Evolutionary conservation across 1,140 invertebrate species (phyloP), one percentile per base, ranked within the genome.

Genomic region (Plectus sambesii): DNA sequence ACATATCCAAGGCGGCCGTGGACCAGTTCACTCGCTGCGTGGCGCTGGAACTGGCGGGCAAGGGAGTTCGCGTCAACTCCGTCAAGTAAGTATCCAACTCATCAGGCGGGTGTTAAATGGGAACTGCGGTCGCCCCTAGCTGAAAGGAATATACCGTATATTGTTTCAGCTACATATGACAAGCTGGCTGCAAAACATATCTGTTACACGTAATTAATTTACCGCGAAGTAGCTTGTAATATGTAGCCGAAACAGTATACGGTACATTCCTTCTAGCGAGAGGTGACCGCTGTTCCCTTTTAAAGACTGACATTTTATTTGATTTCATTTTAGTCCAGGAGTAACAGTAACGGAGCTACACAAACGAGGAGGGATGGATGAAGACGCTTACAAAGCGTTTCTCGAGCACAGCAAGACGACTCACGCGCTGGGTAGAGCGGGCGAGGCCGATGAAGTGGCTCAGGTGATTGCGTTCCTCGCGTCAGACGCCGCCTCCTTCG

Each of bases 11-110:
- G 73, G 75, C 85, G 27, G 82, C 86, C 1, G 70, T 92, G 0
- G 87, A 93, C 71, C 87, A 92, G 63, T 79, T 93, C 38, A 90
- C 87, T 0, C 77, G 81, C 57, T 87, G 83, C 64, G 70, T 75
- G 9, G 78, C 80, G 23, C 74, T 87, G 53, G 84, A 87, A 68
- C 70, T 87, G 20, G 84, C 82, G 1, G 58, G 77, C 0, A 83
- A 85, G 72, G 78, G 82, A 55, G 75, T 75, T 41, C 41, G 56
- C n/a, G 58, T 58, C 0, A 62, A 50, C 45, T 24, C 58, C 17
- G 39, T 57, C 19, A 58, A 58, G 54, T 56, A 23, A 29, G 35
- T 39, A 20, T 8, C n/a, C n/a, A n/a, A n/a, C n/a, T n/a, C n/a
- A n/a, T n/a, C n/a, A n/a, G n/a, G n/a, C n/a, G n/a, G n/a, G n/a